These are phyloP conservation scores for Epinephelus cyanopodus DNA, from an alignment of 2,113 vertebrate species.

Conservation along the genomic window DNA sequence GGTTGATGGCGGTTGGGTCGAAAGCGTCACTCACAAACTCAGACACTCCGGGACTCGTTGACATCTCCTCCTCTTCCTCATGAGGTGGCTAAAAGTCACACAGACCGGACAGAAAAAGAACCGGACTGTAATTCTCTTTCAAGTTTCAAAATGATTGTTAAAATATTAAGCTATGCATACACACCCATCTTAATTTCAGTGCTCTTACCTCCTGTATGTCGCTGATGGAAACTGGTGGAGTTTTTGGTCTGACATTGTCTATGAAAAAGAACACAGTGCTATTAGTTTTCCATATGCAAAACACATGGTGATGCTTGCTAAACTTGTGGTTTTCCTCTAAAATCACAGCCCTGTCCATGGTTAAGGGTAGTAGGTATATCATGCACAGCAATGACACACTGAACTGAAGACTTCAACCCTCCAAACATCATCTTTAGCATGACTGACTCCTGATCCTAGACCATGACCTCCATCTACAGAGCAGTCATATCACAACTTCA, in stretches of 20 bases:
- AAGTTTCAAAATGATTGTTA: accelerated
- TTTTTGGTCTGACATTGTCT: conserved; percentile 94
- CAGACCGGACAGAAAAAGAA: not conserved
- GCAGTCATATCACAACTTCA: not conserved
- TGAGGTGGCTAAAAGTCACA: conserved; percentile 40
- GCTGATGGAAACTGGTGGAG: conserved; percentile 91
- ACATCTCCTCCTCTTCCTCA: conserved; percentile 95
- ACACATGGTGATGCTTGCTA: not conserved
- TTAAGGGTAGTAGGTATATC: not conserved
- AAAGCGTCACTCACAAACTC: conserved; percentile 99
- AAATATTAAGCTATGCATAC: accelerated
- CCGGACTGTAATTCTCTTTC: accelerated
- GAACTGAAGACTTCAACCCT: not conserved
- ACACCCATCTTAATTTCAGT: not conserved
- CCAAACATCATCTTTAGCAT: not conserved
- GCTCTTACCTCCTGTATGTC: conserved; percentile 84
- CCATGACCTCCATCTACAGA: not conserved
- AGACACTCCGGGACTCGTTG: conserved; percentile 94
- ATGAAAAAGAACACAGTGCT: not conserved
- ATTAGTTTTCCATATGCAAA: not conserved
- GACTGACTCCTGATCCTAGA: not conserved
- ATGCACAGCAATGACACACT: not conserved
- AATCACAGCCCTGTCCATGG: not conserved
- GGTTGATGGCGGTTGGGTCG: conserved; percentile 89
- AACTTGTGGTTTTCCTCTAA: not conserved